A percentile compares a stretch with the other conserved stretches of the same genome.
phyloP scores from a whole-genome alignment of 1,140 invertebrate genomes.

The Ganaspis sp. region DNA sequence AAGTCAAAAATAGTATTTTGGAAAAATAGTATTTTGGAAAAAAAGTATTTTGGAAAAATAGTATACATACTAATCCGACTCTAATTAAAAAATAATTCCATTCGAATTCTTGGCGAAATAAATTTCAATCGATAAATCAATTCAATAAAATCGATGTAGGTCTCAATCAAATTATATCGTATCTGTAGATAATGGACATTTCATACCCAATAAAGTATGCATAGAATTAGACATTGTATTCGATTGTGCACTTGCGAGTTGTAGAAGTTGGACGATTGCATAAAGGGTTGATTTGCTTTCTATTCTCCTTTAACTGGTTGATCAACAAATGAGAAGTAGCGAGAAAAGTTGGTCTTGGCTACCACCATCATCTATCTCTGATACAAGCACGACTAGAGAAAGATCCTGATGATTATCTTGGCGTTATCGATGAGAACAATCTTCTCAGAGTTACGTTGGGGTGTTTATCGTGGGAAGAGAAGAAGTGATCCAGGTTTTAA shows the following conservation, averaged over 20 bases:
- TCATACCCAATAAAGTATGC: too few relatives aligned
- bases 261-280: not conserved
- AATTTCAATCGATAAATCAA: too few relatives aligned
- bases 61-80: too few relatives aligned
- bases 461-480: slow-evolving; percentile 66
- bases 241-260: not conserved
- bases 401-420: slow-evolving; percentile 70
- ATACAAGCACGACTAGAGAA: slow-evolving; percentile 63
- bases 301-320: not conserved
- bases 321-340: not conserved
- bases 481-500: slow-evolving; percentile 51
- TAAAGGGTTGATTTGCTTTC: not conserved
- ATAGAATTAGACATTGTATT: not conserved
- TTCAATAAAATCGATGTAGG: too few relatives aligned
- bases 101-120: too few relatives aligned
- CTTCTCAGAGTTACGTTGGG: slow-evolving; percentile 65
- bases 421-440: slow-evolving; percentile 65
- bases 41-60: too few relatives aligned
- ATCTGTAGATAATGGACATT: too few relatives aligned
- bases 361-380: slow-evolving; percentile 41
- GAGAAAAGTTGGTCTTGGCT: slow-evolving; percentile 39
- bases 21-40: too few relatives aligned
- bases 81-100: too few relatives aligned
- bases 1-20: too few relatives aligned
- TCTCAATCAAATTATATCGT: too few relatives aligned